Base-by-base conservation (phyloP, 2,888 invertebrate genomes). In the Dendrolimus pini region DNA sequence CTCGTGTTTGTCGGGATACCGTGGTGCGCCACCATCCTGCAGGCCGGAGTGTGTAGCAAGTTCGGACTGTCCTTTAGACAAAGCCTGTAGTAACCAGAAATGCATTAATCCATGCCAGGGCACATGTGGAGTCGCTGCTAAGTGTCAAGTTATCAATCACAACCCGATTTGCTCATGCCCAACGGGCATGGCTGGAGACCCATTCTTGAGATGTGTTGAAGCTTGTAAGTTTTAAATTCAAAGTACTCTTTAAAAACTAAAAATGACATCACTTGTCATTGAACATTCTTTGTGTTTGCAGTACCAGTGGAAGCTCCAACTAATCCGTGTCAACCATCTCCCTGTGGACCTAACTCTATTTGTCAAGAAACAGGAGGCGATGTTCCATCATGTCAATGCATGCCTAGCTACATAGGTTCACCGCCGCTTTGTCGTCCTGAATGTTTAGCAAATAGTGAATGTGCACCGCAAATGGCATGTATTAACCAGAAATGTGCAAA, bases 71-170 rank as follows among this genome's bases (percentile, higher is more conserved):
- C 84, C 94, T 3, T 90, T 92, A 7, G 92, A 93, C 69, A 92
- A 92, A 79, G 95, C 95, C 9, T 95, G 95, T 66, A 91, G 93
- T 56, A 93, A 93, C 68, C 94, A 94, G 69, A 94, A 94, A 79
- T 96, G 96, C 75, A 77, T 89, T 56, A 94, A 95, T 74, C 95
- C 95, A 52, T 95, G 95, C 71, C 93, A 93, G 56, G 96, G 95
- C 65, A 93, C 95, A n/a, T 96, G 96, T 74, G 96, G 96, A 30
- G 89, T 94, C 53, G 88, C 91, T 60, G 95, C 96, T 6, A 83
- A 87, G 65, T 96, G 96, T 73, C 93, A 94, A 82, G 95, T 96
- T 13, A 93, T 96, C 54, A 95, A 94, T 72, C 96, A 96, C 75
- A 93, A 93, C 72, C 95, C 96, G 8, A 93, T 94, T 65, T 96